Evolutionary conservation across 2,113 vertebrate genomes (phyloP).

Genomic region (Aegotheles bennettii): DNA sequence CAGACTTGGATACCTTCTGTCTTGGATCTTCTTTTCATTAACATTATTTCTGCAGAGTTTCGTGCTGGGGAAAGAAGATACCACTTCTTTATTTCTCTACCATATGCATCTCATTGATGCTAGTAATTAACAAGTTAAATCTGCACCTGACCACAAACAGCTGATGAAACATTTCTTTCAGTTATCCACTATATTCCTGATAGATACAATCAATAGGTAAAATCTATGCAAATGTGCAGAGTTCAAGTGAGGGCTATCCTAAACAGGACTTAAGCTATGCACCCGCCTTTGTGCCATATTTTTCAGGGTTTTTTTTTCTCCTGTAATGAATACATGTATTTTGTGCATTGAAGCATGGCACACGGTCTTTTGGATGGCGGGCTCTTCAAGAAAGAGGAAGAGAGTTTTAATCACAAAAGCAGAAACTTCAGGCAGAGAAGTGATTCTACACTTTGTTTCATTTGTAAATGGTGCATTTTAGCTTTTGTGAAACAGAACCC

Average conservation of each 20-base stretch:
- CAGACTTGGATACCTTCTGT: neutral
- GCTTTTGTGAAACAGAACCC: constrained; percentile 57
- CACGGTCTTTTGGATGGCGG: constrained; percentile 51
- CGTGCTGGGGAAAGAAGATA: neutral
- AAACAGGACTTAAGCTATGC: constrained; percentile 41
- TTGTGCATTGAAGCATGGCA: constrained; percentile 69
- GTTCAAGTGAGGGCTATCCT: constrained; percentile 53
- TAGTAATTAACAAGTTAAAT: neutral
- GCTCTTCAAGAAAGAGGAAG: constrained; percentile 64
- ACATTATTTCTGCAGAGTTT: neutral
- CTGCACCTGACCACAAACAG: neutral
- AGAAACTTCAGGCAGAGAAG: constrained; percentile 53
- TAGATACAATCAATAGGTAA: constrained; percentile 33
- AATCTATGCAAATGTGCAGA: constrained; percentile 42
- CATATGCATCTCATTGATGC: neutral
- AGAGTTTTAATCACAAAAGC: constrained; percentile 72
- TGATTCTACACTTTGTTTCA: constrained; percentile 60
- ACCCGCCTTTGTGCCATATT: constrained; percentile 58
- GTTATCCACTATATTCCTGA: neutral
- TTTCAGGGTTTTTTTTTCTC: constrained; percentile 37
- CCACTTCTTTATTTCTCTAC: neutral
- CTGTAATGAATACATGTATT: constrained; percentile 71
- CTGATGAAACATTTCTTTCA: neutral
- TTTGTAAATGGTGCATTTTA: constrained; percentile 59
- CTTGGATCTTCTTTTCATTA: neutral